Conservation (phyloP, 2,888 invertebrate genomes). For the Bombylius major region DNA sequence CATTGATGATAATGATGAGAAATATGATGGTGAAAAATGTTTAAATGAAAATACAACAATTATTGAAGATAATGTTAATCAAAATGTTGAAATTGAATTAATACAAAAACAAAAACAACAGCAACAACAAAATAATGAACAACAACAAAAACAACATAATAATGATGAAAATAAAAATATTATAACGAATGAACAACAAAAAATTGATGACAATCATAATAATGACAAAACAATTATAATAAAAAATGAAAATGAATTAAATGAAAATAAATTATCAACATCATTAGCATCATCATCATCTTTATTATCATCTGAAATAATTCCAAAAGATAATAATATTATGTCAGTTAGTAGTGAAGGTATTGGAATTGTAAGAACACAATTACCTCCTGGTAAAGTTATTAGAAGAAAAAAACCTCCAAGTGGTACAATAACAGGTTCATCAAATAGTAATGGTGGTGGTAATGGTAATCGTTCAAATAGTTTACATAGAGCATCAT, state of each 20-base stretch:
- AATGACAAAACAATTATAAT: conserved; percentile 26
- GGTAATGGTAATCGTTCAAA: conserved; percentile 28
- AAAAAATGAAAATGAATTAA: conserved; percentile 15
- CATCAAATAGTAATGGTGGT: conserved; percentile 12
- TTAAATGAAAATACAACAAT: not conserved
- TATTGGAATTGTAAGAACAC: conserved; percentile 48
- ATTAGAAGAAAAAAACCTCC: conserved; percentile 30
- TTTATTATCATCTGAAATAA: conserved; percentile 5
- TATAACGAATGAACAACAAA: conserved; percentile 4
- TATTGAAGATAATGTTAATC: not conserved
- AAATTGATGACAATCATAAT: conserved; percentile 30
- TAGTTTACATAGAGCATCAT: conserved; percentile 47
- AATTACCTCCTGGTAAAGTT: conserved; percentile 54
- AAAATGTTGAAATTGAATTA: conserved; percentile 3
- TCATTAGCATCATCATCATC: not conserved
- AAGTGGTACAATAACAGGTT: conserved; percentile 3
- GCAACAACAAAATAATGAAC: conserved; percentile 2
- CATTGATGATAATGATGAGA: not conserved
- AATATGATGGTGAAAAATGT: conserved; percentile 8
- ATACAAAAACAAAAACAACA: conserved; percentile 3
- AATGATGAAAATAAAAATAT: conserved; percentile 14
- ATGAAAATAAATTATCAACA: conserved; percentile 4
- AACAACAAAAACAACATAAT: not conserved
- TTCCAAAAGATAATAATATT: conserved; percentile 19
- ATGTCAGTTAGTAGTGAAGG: conserved; percentile 42